A percentile compares a stretch with the other conserved stretches of the same genome.
phyloP scores from a whole-genome alignment of 2,113 vertebrate species.

The Scomber colias region DNA sequence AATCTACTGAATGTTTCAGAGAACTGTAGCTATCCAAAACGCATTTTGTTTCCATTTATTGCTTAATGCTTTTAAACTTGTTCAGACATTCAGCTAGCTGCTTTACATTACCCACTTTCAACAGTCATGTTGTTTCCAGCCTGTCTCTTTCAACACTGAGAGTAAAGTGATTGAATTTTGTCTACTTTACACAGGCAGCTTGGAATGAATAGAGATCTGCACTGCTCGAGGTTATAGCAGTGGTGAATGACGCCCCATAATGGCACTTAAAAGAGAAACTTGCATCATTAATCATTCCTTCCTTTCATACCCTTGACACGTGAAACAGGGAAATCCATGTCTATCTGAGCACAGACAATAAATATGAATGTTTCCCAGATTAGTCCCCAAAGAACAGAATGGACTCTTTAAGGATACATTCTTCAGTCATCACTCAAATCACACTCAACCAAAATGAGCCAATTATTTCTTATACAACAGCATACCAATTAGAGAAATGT shows the following conservation, averaged over 20 bases:
- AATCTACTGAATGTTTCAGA: background rate
- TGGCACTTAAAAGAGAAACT: conserved; percentile 83
- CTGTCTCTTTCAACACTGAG: conserved; percentile 35
- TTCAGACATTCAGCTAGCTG: conserved; percentile 20
- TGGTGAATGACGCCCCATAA: conserved; percentile 77
- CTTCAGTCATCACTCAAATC: conserved; percentile 91
- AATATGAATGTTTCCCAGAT: conserved; percentile 90
- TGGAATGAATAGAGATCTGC: conserved; percentile 68
- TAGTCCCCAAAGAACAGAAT: conserved; percentile 90
- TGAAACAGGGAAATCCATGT: conserved; percentile 90
- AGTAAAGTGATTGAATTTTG: conserved; percentile 52
- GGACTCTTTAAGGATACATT: conserved; percentile 87
- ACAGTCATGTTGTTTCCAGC: conserved; percentile 40
- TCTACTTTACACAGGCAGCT: conserved; percentile 47
- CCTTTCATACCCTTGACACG: conserved; percentile 87
- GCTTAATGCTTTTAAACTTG: conserved; percentile 18
- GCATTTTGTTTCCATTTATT: conserved; percentile 10
- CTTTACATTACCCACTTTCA: conserved; percentile 42
- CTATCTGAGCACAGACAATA: conserved; percentile 91
- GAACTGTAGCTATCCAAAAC: background rate
- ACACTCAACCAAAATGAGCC: conserved; percentile 89
- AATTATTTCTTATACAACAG: conserved; percentile 91
- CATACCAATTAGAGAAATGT: conserved; percentile 90
- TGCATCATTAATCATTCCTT: conserved; percentile 90
- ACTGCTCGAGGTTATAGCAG: conserved; percentile 65